Conservation (phyloP, 2,113 vertebrate genomes). For the Upupa epops region DNA sequence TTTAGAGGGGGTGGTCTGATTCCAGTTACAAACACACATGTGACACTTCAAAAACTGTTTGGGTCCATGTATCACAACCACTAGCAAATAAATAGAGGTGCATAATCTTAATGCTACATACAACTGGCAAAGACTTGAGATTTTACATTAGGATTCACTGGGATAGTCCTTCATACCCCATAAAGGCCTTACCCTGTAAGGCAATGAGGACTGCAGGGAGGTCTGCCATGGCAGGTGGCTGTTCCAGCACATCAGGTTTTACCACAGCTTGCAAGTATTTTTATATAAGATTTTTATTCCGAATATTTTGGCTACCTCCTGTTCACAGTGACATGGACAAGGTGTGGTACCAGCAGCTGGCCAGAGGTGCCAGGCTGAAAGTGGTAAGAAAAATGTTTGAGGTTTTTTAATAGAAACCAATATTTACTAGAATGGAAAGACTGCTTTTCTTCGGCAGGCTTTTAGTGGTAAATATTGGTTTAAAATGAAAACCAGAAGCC, state of each 20-base stretch:
- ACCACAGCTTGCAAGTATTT: background rate
- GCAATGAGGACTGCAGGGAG: background rate
- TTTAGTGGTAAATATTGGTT: constrained; percentile 63
- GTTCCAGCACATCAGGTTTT: background rate
- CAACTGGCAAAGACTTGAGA: background rate
- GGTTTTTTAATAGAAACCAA: constrained; percentile 63
- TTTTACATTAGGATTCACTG: background rate
- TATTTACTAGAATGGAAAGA: constrained; percentile 63
- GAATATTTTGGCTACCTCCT: background rate
- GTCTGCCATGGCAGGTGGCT: background rate
- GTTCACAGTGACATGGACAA: background rate
- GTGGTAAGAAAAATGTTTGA: constrained; percentile 36
- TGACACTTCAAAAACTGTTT: constrained; percentile 19
- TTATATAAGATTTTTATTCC: background rate
- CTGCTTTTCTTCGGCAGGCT: constrained; percentile 55
- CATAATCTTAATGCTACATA: fast-evolving
- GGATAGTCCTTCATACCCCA: background rate
- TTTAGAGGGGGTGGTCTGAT: background rate
- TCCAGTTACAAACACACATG: constrained; percentile 27
- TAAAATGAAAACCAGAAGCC: constrained; percentile 55
- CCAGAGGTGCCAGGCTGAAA: constrained; percentile 40
- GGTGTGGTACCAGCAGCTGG: constrained; percentile 15
- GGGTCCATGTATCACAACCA: background rate
- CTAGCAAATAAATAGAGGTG: background rate
- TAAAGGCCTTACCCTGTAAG: background rate